Conservation (phyloP, 2,888 invertebrate species). For the Homarus gammarus region DNA sequence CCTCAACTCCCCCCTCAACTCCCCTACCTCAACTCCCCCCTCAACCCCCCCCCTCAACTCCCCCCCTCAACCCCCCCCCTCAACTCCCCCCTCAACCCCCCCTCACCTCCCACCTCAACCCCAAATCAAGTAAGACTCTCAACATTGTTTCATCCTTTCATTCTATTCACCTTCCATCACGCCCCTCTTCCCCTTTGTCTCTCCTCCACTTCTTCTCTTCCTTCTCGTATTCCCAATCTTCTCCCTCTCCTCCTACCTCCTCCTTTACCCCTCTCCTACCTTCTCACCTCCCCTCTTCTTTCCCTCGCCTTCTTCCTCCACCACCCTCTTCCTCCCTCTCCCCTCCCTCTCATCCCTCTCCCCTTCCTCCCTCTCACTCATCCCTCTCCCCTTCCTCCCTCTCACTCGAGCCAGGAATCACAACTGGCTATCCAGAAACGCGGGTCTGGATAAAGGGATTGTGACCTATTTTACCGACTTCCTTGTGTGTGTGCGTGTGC, state of each 20-base stretch:
- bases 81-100: background rate
- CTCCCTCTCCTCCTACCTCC: background rate
- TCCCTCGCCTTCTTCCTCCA: background rate
- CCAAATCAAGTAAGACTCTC: no score
- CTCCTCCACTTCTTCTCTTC: background rate
- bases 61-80: no score
- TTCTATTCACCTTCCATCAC: background rate
- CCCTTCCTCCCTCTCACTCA: background rate
- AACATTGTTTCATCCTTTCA: background rate
- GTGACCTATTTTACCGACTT: no score
- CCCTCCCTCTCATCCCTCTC: background rate
- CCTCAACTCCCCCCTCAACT: no score
- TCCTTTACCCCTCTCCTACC: background rate
- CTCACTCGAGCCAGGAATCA: no score
- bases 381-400: background rate
- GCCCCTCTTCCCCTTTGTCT: background rate
- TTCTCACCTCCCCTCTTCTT: background rate
- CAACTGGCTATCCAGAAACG: no score
- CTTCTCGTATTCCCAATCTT: no score
- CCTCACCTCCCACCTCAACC: background rate
- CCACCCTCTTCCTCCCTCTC: background rate
- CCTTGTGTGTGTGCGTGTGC: no score
- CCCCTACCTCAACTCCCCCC: no score
- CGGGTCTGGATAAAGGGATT: no score
- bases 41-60: no score